phyloP scores from a whole-genome alignment of 2,888 invertebrate genomes.

The Andrena chrysosceles region DNA sequence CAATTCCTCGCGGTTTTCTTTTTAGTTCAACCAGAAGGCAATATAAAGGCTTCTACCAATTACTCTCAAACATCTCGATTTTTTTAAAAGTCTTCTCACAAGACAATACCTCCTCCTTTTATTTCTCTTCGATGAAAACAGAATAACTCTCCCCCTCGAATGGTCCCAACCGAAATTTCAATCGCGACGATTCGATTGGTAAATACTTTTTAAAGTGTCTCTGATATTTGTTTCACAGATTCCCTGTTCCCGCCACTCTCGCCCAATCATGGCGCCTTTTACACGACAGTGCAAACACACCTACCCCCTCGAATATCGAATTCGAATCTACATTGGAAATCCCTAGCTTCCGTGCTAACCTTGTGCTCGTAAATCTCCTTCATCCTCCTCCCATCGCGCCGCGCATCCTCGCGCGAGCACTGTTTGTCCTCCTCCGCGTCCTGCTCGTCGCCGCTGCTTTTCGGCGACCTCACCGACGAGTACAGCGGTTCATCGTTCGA shows the following conservation, averaged over 20 bases:
- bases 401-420: conserved; percentile 37
- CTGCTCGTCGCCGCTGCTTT: conserved; percentile 56
- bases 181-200: conserved; percentile 7
- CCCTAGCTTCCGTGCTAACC: conserved; percentile 61
- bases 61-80: too few species aligned
- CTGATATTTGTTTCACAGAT: conserved; percentile 57
- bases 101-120: neutral
- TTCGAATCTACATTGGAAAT: conserved; percentile 51
- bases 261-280: conserved; percentile 24
- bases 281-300: conserved; percentile 33
- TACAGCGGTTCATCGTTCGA: conserved; percentile 78
- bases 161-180: neutral
- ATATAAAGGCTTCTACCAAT: too few species aligned
- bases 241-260: conserved; percentile 18
- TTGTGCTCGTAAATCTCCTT: conserved; percentile 79
- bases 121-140: neutral
- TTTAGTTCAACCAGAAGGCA: too few species aligned
- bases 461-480: conserved; percentile 76
- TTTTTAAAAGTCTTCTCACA: too few species aligned
- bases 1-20: too few species aligned
- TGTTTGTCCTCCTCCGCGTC: conserved; percentile 45
- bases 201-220: conserved; percentile 44
- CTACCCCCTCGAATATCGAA: conserved; percentile 42
- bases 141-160: neutral
- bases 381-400: conserved; percentile 58